Percentiles rank a stretch among this genome's conserved stretches.
Conservation (phyloP, 2,888 invertebrate genomes). For the Carabus problematicus region DNA sequence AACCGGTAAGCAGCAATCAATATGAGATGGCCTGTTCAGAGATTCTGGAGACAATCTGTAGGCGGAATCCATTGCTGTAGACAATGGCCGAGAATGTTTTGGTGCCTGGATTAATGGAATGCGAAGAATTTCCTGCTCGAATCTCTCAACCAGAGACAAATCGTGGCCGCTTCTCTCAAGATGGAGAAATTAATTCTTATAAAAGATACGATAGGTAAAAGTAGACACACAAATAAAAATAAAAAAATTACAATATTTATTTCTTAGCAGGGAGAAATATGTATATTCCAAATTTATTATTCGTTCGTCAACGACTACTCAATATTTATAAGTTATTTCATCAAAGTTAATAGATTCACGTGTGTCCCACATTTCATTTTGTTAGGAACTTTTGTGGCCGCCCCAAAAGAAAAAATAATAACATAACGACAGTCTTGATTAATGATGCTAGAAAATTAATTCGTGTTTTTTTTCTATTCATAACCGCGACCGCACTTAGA, state of each 20-base stretch:
- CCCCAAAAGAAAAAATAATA: background rate
- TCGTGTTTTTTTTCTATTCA: constrained; percentile 23
- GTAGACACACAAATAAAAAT: background rate
- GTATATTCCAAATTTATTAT: no score
- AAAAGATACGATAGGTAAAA: background rate
- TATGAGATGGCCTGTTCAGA: no score
- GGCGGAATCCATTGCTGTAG: no score
- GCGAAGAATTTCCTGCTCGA: constrained; percentile 3
- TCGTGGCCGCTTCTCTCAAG: background rate
- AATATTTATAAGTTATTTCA: background rate
- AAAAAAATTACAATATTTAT: no score
- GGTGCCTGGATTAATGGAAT: constrained; percentile 15
- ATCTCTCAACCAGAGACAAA: background rate
- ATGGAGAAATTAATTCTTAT: background rate
- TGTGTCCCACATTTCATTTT: constrained; percentile 18
- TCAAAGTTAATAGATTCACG: constrained; percentile 16
- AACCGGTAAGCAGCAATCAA: no score
- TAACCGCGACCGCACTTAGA: constrained; percentile 16
- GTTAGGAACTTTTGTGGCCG: background rate
- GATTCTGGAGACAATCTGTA: no score
- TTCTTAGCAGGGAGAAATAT: no score
- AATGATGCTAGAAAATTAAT: constrained; percentile 25
- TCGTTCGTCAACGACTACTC: background rate
- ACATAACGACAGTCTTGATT: constrained; percentile 24
- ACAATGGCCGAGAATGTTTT: no score